phyloP scores from a whole-genome alignment of 2,888 invertebrate species.

The Zygaena filipendulae region DNA sequence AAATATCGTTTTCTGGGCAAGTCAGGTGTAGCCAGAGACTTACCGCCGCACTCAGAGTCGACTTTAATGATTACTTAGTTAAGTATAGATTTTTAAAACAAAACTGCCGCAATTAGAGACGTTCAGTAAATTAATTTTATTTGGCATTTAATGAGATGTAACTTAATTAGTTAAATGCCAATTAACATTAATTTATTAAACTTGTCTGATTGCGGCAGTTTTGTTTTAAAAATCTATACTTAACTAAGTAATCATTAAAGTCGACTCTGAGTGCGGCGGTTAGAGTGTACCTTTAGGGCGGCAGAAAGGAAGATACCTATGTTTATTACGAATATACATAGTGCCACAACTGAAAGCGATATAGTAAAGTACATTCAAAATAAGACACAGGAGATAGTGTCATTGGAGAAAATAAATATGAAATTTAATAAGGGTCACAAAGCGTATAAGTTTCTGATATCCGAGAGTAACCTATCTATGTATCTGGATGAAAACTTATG shows the following conservation, averaged over 20 bases:
- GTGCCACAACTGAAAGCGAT: conserved; percentile 4
- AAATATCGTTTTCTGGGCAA: neutral
- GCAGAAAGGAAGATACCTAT: conserved; percentile 6
- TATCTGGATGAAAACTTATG: conserved; percentile 14
- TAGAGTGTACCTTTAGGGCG: conserved; percentile 5
- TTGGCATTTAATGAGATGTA: too few relatives aligned
- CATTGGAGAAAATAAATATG: conserved; percentile 5
- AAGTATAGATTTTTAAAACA: too few relatives aligned
- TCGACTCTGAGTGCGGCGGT: too few relatives aligned
- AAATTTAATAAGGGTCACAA: conserved; percentile 8
- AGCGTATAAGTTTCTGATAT: conserved; percentile 14
- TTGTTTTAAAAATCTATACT: too few relatives aligned
- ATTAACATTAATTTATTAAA: too few relatives aligned
- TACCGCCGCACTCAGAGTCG: too few relatives aligned
- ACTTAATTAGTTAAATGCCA: too few relatives aligned
- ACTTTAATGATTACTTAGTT: too few relatives aligned
- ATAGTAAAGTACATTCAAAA: conserved; percentile 4
- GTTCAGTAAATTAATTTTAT: too few relatives aligned
- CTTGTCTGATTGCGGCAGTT: too few relatives aligned
- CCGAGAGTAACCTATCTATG: conserved; percentile 6
- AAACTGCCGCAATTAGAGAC: too few relatives aligned
- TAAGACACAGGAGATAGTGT: conserved; percentile 5
- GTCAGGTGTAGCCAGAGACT: neutral
- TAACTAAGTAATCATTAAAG: too few relatives aligned
- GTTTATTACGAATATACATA: conserved; percentile 9